These are phyloP conservation scores for Beaufortia kweichowensis DNA, from an alignment of 2,113 vertebrate species.

Conservation along the genomic window DNA sequence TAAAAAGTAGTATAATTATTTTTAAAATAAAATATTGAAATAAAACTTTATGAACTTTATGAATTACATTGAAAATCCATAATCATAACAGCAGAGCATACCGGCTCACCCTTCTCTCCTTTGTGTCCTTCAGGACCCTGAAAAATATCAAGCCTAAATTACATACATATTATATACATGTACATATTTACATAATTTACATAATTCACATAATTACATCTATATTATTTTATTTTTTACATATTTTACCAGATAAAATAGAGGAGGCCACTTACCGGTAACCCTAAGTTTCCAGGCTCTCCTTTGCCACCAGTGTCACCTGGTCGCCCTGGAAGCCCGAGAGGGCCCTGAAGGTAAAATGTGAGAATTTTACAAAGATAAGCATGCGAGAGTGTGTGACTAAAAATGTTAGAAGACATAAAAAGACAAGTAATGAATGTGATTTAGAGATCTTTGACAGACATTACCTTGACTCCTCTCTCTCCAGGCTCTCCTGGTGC, in stretches of 20 bases:
- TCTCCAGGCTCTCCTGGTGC: constrained; percentile 77
- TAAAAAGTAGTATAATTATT: too few species aligned
- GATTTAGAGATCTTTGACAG: neutral
- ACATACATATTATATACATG: too few species aligned
- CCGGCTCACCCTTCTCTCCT: constrained; percentile 78
- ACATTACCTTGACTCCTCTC: constrained; percentile 77
- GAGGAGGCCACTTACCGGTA: constrained; percentile 57
- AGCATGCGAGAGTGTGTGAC: too few species aligned
- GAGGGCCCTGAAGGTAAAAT: constrained; percentile 72
- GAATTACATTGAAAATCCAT: constrained; percentile 5
- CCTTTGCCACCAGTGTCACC: constrained; percentile 81
- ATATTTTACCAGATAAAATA: too few species aligned
- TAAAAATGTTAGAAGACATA: neutral
- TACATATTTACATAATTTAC: too few species aligned
- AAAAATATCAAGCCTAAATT: constrained; percentile 12
- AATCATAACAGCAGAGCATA: constrained; percentile 65
- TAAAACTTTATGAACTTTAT: too few species aligned
- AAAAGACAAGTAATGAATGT: neutral
- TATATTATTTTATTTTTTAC: too few species aligned
- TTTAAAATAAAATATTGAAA: too few species aligned
- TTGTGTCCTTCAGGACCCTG: constrained; percentile 77
- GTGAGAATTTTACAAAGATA: too few species aligned
- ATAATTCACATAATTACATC: too few species aligned
- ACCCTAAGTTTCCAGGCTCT: constrained; percentile 72
- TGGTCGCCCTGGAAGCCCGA: constrained; percentile 80